Percentiles rank a stretch among this genome's conserved stretches.
Evolutionary conservation across 2,797 vertebrate genomes (phyloP).

Genomic region (Amazonetta brasiliensis): DNA sequence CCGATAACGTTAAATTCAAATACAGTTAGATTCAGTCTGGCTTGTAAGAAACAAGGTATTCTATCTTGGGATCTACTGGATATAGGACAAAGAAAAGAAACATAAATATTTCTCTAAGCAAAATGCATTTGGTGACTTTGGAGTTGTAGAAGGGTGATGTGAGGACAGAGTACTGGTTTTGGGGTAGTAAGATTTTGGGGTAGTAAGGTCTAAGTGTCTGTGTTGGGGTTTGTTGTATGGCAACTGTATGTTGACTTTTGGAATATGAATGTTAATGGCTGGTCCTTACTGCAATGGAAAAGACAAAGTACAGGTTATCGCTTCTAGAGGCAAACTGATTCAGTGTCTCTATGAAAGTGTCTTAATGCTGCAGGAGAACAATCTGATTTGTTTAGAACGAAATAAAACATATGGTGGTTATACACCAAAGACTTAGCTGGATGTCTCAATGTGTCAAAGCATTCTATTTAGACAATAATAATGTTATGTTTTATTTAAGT

Average conservation of each 20-base stretch:
- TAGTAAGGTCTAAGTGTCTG: background rate
- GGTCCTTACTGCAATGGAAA: background rate
- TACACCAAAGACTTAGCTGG: background rate
- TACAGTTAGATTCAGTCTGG: background rate
- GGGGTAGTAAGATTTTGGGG: background rate
- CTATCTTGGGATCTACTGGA: background rate
- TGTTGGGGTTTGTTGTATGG: background rate
- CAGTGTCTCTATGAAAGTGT: background rate
- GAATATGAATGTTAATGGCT: background rate
- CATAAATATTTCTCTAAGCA: background rate
- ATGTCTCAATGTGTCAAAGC: background rate
- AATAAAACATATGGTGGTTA: background rate
- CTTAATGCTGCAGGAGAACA: background rate
- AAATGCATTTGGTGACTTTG: background rate
- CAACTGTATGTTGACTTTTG: background rate
- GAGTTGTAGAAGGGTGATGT: background rate
- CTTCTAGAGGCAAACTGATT: background rate
- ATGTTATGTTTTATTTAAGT: background rate
- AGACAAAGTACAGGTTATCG: background rate
- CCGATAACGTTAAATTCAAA: background rate
- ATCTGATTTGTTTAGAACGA: background rate
- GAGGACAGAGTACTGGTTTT: background rate
- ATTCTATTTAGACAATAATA: background rate
- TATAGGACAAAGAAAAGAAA: background rate
- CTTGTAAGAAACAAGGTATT: background rate